Percentiles rank a stretch among this genome's conserved stretches.
Evolutionary conservation across 2,888 invertebrate genomes (phyloP).

Genomic region (Gerris lacustris): DNA sequence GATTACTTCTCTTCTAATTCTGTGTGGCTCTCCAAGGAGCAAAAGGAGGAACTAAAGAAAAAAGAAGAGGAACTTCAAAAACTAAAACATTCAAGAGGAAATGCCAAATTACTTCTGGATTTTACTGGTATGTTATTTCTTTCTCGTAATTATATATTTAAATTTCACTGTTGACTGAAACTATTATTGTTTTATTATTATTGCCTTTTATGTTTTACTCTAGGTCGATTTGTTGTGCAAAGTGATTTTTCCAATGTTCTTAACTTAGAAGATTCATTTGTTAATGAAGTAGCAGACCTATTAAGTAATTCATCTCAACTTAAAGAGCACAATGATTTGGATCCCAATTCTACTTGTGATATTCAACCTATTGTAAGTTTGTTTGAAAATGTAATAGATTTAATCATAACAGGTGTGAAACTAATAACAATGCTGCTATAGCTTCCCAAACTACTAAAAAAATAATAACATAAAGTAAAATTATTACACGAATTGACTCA

Average conservation of each 20-base stretch:
- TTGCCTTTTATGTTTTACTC: neutral
- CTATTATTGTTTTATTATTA: neutral
- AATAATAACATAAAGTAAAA: no score
- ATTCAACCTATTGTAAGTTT: constrained; percentile 23
- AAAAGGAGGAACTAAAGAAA: constrained; percentile 52
- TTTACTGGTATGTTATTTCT: constrained; percentile 46
- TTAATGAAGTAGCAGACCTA: constrained; percentile 22
- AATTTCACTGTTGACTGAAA: neutral
- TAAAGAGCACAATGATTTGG: constrained; percentile 17
- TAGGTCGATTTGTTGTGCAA: constrained; percentile 21
- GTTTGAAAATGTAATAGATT: neutral
- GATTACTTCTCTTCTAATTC: constrained; percentile 80
- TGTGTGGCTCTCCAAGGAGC: constrained; percentile 64
- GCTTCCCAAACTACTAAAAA: no score
- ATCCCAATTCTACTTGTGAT: constrained; percentile 20
- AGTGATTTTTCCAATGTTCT: constrained; percentile 20
- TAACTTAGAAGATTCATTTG: constrained; percentile 20
- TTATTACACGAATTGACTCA: no score
- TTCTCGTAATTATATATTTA: constrained; percentile 6
- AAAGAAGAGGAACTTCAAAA: constrained; percentile 44
- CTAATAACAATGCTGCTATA: no score
- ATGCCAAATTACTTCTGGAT: constrained; percentile 55
- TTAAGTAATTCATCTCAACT: constrained; percentile 15
- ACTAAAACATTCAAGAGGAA: constrained; percentile 53
- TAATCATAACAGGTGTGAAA: neutral